Evolutionary conservation across 2,113 vertebrate genomes (phyloP).

Genomic region (Sigmodon hispidus): DNA sequence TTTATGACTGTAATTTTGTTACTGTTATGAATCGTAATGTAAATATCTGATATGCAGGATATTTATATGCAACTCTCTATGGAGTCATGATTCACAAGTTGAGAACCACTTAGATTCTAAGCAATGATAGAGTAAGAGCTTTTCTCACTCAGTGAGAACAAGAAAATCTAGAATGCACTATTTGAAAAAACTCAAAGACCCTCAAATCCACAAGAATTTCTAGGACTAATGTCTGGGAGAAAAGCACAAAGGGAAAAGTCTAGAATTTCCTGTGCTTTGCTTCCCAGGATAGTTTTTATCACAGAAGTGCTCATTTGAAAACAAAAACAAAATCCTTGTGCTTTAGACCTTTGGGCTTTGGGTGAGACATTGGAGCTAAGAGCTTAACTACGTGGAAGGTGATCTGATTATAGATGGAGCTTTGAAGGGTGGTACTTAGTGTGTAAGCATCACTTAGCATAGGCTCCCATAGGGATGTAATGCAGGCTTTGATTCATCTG

Average conservation of each 20-base stretch:
- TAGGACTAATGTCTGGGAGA: background rate
- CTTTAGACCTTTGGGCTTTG: background rate
- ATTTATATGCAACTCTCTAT: background rate
- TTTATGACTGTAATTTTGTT: background rate
- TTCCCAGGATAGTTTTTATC: background rate
- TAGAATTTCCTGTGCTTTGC: background rate
- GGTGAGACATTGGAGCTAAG: background rate
- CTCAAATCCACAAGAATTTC: background rate
- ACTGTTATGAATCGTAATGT: background rate
- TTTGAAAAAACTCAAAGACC: background rate
- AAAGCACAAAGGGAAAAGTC: background rate
- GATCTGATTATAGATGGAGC: background rate
- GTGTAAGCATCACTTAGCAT: background rate
- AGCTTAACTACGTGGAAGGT: background rate
- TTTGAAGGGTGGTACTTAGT: background rate
- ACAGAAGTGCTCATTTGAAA: background rate
- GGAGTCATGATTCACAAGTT: background rate
- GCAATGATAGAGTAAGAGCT: background rate
- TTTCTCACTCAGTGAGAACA: background rate
- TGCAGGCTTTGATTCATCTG: background rate
- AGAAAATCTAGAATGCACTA: constrained; percentile 20
- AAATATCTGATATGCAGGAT: background rate
- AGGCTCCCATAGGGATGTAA: background rate
- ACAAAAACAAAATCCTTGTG: background rate
- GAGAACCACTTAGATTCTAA: background rate